Percentiles rank a stretch among this genome's conserved stretches.
Conservation (phyloP, 2,797 vertebrate species). For the Astyanax mexicanus region DNA sequence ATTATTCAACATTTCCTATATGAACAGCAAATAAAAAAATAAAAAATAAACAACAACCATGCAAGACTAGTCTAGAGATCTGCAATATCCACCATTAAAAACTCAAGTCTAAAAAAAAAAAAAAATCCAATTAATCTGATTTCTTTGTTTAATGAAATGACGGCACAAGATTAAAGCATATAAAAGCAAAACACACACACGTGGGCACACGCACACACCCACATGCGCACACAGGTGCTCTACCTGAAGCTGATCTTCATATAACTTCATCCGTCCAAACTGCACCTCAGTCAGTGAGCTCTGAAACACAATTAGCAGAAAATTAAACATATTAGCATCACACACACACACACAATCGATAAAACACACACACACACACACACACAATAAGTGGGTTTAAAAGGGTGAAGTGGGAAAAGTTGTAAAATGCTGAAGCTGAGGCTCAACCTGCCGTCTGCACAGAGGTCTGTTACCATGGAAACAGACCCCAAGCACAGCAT, state of each 20-base stretch:
- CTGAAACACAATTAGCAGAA: slow-evolving; percentile 67
- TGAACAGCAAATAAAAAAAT: too few relatives aligned
- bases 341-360: background rate
- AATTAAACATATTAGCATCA: background rate
- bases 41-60: too few relatives aligned
- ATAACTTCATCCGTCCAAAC: slow-evolving; percentile 98
- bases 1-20: too few relatives aligned
- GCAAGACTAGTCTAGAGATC: too few relatives aligned
- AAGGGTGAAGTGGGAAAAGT: slow-evolving; percentile 46
- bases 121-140: too few relatives aligned
- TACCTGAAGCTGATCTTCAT: slow-evolving; percentile 98
- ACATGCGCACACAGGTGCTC: slow-evolving; percentile 42
- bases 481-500: slow-evolving; percentile 73
- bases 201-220: slow-evolving; percentile 59
- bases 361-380: slow-evolving; percentile 4
- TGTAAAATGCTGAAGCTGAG: slow-evolving; percentile 71
- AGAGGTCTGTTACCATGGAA: slow-evolving; percentile 81
- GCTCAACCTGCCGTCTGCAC: slow-evolving; percentile 74
- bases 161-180: too few relatives aligned
- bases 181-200: background rate
- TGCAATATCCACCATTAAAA: too few relatives aligned
- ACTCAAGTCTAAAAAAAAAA: too few relatives aligned
- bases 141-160: too few relatives aligned
- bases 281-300: slow-evolving; percentile 89
- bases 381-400: background rate